Evolutionary conservation across 2,888 invertebrate species (phyloP), one percentile per base, ranked within the genome.

Genomic region (Sclerodermus sp.): DNA sequence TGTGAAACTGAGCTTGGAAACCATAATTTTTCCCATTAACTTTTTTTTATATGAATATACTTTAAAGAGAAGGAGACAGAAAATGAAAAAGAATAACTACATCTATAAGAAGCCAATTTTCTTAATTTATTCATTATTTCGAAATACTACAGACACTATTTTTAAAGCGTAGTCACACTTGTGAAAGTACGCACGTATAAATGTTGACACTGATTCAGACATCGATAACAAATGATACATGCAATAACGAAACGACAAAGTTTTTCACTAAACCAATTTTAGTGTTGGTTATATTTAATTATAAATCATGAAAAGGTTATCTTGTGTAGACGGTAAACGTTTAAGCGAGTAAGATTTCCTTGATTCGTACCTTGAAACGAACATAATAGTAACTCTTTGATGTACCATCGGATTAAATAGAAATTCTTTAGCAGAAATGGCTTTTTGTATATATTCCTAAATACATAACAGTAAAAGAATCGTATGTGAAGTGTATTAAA

Each of bases 381-480:
- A 64, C 50, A 62, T 5, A 23, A 23, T 60, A 64, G 66, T 64
- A 61, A 64, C 57, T 70, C 65, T 65, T 65, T 42, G 55, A 67
- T 65, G 65, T 68, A 68, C 55, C 63, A 49, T 54, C 64, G 52
- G 65, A 54, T 61, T 58, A 60, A 64, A 66, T 64, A 68, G 61
- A 65, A 68, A 62, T 70, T 67, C 56, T 67, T 66, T 63, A 67
- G 55, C n/a, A n/a, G 67, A 68, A 34, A 68, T 69, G 71, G 75
- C 71, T 77, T 77, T 77, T 76, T 77, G 77, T 76, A 77, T 75
- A 77, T 77, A 76, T 76, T 73, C 71, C 67, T 68, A 64, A 61
- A 65, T 67, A 67, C 67, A 65, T 62, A 64, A 57, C 63, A 57
- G 61, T 54, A 62, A 59, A 51, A 45, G 40, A 42, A 59, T 66